Percentiles rank a stretch among this genome's conserved stretches.
Evolutionary conservation across 2,113 vertebrate species (phyloP).

Genomic region (Mobula hypostoma): DNA sequence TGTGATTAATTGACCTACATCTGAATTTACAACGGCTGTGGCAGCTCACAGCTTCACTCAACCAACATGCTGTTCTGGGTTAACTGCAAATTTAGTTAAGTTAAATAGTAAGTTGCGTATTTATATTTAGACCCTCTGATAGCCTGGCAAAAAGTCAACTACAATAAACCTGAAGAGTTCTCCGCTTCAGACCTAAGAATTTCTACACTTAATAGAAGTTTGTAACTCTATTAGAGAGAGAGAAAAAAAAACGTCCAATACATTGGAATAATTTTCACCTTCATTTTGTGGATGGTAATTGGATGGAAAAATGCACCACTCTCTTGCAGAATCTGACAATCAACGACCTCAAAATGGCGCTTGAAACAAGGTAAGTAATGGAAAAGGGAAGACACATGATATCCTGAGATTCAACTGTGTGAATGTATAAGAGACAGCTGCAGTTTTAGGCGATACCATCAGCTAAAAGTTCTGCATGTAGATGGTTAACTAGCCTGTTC

Average conservation of each 20-base stretch:
- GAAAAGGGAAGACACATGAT: background rate
- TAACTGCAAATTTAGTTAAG: background rate
- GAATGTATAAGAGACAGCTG: too few relatives aligned
- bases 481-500: too few relatives aligned
- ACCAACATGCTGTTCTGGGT: constrained; percentile 23
- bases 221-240: background rate
- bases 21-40: constrained; percentile 2
- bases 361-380: background rate
- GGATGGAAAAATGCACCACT: background rate
- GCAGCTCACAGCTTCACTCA: background rate
- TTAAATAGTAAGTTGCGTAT: background rate
- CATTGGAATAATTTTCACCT: background rate
- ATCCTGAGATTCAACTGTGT: background rate
- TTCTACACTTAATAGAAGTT: background rate
- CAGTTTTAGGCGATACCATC: too few relatives aligned
- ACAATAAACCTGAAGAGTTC: background rate
- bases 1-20: background rate
- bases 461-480: too few relatives aligned
- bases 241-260: background rate
- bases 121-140: background rate
- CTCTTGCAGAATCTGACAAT: background rate
- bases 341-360: background rate
- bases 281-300: background rate
- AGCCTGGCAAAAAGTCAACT: background rate
- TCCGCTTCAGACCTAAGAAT: background rate